phyloP scores from a whole-genome alignment of 92 coral and sea anemone genomes.

The Porites rus region DNA sequence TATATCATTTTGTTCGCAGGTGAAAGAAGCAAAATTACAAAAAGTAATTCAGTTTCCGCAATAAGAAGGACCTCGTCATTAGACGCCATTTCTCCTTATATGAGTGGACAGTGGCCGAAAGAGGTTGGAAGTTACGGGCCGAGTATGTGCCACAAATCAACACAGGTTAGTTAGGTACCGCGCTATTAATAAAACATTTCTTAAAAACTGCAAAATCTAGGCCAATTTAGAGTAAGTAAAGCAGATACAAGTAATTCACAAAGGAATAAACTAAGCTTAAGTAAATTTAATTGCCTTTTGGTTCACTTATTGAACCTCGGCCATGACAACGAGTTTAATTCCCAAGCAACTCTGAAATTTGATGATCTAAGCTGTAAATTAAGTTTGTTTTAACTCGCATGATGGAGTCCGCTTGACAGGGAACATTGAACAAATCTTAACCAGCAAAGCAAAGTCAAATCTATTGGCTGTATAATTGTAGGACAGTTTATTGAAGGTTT shows the following conservation, averaged over 20 bases:
- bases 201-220: slow-evolving; percentile 18
- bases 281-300: slow-evolving; percentile 17
- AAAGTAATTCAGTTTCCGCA: slow-evolving; percentile 62
- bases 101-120: slow-evolving; percentile 98
- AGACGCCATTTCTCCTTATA: slow-evolving; percentile 95
- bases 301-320: slow-evolving; percentile 6
- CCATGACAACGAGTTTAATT: slow-evolving; percentile 58
- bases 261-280: not conserved
- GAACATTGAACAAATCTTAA: not conserved
- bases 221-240: slow-evolving; percentile 28
- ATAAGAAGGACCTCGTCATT: slow-evolving; percentile 94
- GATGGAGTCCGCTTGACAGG: slow-evolving; percentile 2
- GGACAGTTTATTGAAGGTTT: not conserved
- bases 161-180: slow-evolving; percentile 90
- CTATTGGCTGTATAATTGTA: not conserved
- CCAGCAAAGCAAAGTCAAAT: slow-evolving; percentile 1
- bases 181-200: slow-evolving; percentile 38
- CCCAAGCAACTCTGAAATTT: slow-evolving; percentile 61
- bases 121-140: slow-evolving; percentile 91
- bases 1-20: slow-evolving; percentile 65
- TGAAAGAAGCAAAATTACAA: slow-evolving; percentile 85
- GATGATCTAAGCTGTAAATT: slow-evolving; percentile 46
- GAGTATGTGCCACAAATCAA: slow-evolving; percentile 89
- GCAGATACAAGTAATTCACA: not conserved
- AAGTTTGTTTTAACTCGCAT: slow-evolving; percentile 38